Base-by-base conservation (phyloP, 2,888 invertebrate species). In the Lasioglossum pauxillum region DNA sequence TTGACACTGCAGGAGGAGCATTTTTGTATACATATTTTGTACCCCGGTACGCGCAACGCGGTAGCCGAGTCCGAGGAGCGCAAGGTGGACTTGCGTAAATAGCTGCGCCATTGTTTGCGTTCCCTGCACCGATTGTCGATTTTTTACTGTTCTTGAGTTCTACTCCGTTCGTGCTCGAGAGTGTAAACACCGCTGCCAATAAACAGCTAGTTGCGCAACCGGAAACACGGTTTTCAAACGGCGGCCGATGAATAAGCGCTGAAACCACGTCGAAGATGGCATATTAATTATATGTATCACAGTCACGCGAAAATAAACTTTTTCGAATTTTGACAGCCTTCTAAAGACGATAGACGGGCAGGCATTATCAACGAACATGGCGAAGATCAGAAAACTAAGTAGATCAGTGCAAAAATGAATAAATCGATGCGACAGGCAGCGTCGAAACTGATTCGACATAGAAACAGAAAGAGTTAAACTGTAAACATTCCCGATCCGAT, bases 201-300 rank as follows among this genome's bases (percentile, higher is more conserved):
- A 23, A 78, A 64, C 35, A 85, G 75, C 57, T 64, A 8, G 71
- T 85, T 75, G 64, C 44, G 64, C 27, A 79, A 85, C 71, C 85
- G 75, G 79, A 78, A 75, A 41, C 27, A 69, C 75, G 31, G 64
- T 27, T 31, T 64, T 64, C 27, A 4, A 64, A 31, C 27, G 60
- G 27, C 16, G 27, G 5, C 60, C 16, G 16, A 64, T 31, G 31
- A 64, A 16, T 64, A 14, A 64, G 64, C 64, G 31, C 2, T 4
- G 27, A 64, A 60, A 5, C 12, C 57, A 10, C 23, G 10, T 3
- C 23, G 8, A 23, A 53, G 23, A 10, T 53, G 23, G 23, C 8
- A 2, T 23, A 57, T 3, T 57, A 57, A 57, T 57, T n/a, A 57
- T 2, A n/a, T 2, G 4, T n/a, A n/a, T 10, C 8, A 57, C 23